These are phyloP conservation scores for Trididemnum nubilum DNA, from an alignment of 23 tunicate genomes.

Conservation along the genomic window DNA sequence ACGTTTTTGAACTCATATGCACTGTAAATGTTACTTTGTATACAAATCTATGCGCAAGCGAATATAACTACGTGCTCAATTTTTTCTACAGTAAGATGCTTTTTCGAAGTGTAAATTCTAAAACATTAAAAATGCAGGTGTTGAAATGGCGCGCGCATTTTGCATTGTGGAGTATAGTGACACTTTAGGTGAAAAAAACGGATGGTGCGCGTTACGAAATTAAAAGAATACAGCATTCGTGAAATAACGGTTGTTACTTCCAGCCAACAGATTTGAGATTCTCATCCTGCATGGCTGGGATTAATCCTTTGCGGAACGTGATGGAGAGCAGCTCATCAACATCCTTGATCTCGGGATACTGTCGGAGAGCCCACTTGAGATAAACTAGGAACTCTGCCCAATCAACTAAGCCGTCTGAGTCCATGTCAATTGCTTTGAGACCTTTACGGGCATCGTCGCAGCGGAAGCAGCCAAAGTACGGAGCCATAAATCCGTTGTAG, in stretches of 20 bases:
- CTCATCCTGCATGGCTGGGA: conserved; percentile 43
- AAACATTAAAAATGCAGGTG: too few species aligned
- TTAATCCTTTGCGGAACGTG: conserved; percentile 25
- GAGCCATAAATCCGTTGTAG: conserved; percentile 46
- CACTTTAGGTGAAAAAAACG: too few species aligned
- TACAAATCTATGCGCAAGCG: too few species aligned
- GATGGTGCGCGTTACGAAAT: too few species aligned
- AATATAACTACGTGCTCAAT: too few species aligned
- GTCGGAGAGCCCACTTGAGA: conserved; percentile 34
- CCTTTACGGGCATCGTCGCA: conserved; percentile 41
- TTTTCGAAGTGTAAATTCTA: too few species aligned
- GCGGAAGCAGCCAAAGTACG: conserved; percentile 35
- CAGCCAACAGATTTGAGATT: conserved; percentile 14
- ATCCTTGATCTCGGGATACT: conserved; percentile 17
- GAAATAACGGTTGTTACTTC: not conserved
- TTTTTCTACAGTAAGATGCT: too few species aligned
- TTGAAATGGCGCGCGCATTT: too few species aligned
- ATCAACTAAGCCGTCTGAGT: conserved; percentile 13
- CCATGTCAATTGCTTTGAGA: conserved; percentile 37
- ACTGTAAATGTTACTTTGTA: too few species aligned
- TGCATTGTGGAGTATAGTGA: too few species aligned
- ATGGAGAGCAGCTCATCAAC: conserved; percentile 22
- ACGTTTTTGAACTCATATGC: too few species aligned
- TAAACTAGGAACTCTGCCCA: conserved; percentile 33
- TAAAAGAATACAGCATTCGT: too few species aligned